phyloP scores from a whole-genome alignment of 2,888 invertebrate species.

The Ochropleura leucogaster region DNA sequence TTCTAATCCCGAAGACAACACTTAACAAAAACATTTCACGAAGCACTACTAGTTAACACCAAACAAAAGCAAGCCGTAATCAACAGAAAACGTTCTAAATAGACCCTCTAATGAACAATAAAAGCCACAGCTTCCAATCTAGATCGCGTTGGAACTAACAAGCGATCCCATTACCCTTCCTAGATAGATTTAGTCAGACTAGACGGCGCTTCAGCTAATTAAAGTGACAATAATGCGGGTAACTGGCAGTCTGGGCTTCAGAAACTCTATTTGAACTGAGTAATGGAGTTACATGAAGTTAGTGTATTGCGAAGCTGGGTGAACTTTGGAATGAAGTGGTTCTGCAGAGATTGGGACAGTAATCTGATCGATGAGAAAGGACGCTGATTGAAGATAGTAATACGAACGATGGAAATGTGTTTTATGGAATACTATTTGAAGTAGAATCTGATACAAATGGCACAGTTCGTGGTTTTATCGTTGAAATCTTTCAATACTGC shows the following conservation, averaged over 20 bases:
- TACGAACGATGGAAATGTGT: background rate
- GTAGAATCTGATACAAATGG: background rate
- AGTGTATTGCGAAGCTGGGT: constrained; percentile 7
- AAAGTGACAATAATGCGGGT: constrained; percentile 47
- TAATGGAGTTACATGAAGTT: constrained; percentile 43
- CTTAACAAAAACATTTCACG: background rate
- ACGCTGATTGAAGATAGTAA: constrained; percentile 4
- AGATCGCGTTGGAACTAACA: constrained; percentile 47
- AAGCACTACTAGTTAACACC: constrained; percentile 1
- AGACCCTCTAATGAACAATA: constrained; percentile 42
- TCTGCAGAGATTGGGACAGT: background rate
- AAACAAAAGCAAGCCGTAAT: constrained; percentile 37
- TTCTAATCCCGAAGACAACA: background rate
- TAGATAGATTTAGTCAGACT: constrained; percentile 47
- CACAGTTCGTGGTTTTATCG: background rate
- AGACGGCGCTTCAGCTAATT: constrained; percentile 57
- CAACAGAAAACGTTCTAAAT: constrained; percentile 28
- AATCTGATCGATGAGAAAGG: constrained; percentile 5
- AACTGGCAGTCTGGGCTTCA: constrained; percentile 38
- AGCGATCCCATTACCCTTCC: constrained; percentile 53
- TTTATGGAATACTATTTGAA: background rate
- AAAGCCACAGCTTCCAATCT: constrained; percentile 48
- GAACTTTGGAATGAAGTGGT: constrained; percentile 12
- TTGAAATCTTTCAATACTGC: background rate
- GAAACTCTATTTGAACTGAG: constrained; percentile 35